Percentiles rank a stretch among this genome's conserved stretches.
Evolutionary conservation across 2,888 invertebrate species (phyloP).

Genomic region (Tipula lateralis): DNA sequence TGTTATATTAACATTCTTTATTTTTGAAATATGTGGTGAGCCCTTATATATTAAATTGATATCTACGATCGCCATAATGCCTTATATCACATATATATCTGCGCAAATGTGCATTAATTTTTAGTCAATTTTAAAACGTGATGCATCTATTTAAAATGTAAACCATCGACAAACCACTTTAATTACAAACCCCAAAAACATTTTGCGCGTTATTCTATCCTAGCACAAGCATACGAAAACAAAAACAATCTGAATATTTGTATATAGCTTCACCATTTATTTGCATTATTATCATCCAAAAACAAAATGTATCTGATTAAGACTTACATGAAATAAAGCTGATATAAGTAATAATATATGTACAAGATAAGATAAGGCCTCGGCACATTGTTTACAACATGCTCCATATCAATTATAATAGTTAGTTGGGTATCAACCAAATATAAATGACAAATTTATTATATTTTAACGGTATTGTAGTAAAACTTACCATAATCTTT

Average conservation of each 20-base stretch:
- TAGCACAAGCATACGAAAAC: not conserved
- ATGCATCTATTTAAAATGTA: not conserved
- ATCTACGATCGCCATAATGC: too few relatives aligned
- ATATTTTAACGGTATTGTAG: too few relatives aligned
- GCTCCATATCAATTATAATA: not conserved
- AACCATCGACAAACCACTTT: not conserved
- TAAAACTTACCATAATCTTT: conserved; percentile 36
- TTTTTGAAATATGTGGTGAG: too few relatives aligned
- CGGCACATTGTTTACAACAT: not conserved
- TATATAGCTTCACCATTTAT: not conserved
- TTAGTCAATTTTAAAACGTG: too few relatives aligned
- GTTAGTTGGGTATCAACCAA: not conserved
- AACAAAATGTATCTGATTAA: not conserved
- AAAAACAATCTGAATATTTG: not conserved
- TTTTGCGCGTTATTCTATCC: not conserved
- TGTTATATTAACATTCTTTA: too few relatives aligned
- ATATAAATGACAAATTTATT: not conserved
- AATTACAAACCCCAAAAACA: not conserved
- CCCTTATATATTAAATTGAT: too few relatives aligned
- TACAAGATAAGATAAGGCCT: not conserved
- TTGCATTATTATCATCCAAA: not conserved
- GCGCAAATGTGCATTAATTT: too few relatives aligned
- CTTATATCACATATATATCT: too few relatives aligned
- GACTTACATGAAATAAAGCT: not conserved
- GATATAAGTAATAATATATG: not conserved